Evolutionary conservation across 2,113 vertebrate genomes (phyloP).

Genomic region (Hippocampus abdominalis): DNA sequence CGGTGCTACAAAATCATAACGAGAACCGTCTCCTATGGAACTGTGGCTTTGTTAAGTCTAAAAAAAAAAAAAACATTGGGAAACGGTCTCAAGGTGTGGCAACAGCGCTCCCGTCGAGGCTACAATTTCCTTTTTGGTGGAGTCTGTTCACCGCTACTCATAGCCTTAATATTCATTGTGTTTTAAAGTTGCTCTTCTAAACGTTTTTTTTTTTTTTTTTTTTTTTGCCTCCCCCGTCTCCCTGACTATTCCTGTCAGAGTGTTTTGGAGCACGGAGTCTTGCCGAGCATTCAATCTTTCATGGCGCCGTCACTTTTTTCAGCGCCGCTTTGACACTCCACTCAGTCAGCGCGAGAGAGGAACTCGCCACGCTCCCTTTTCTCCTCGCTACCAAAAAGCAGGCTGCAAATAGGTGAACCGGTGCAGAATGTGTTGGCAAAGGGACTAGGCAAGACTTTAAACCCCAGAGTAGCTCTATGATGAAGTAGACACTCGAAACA

Average conservation of each 20-base stretch:
- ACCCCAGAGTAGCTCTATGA: conserved; percentile 31
- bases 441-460: conserved; percentile 7
- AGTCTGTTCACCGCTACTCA: background rate
- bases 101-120: background rate
- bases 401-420: conserved; percentile 24
- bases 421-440: conserved; percentile 21
- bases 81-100: background rate
- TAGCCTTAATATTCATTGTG: background rate
- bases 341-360: conserved; percentile 52
- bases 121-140: background rate
- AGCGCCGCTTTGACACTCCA: conserved; percentile 50
- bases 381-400: conserved; percentile 25
- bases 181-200: conserved; percentile 5
- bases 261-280: conserved; percentile 51
- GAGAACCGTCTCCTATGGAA: background rate
- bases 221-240: conserved; percentile 13
- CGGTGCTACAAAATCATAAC: background rate
- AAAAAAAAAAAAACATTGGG: no score
- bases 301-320: conserved; percentile 45
- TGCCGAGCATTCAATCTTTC: conserved; percentile 52
- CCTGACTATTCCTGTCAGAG: conserved; percentile 29
- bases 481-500: conserved; percentile 47
- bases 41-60: background rate
- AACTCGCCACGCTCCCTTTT: conserved; percentile 42
- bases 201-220: conserved; percentile 23